Evolutionary conservation across 2,797 vertebrate species (phyloP).

Genomic region (Phrynocephalus guinanensis): DNA sequence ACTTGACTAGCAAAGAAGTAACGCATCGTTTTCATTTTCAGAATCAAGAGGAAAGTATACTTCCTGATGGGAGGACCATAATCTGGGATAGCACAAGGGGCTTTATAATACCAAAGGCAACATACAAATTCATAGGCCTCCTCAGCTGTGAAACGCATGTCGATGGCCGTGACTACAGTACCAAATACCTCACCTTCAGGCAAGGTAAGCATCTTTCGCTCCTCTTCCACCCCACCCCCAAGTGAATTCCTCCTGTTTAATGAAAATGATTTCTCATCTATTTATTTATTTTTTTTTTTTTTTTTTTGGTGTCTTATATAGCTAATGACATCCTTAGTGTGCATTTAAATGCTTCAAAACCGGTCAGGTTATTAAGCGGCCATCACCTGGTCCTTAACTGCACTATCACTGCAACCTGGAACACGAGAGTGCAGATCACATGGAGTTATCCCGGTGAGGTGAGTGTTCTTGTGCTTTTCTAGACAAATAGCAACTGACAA

Average conservation of each 20-base stretch:
- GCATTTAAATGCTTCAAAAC: conserved; percentile 82
- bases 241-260: neutral
- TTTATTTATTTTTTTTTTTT: conserved; percentile 43
- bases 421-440: conserved; percentile 90
- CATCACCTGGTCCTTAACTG: conserved; percentile 88
- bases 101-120: conserved; percentile 88
- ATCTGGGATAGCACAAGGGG: conserved; percentile 90
- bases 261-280: neutral
- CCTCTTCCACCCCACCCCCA: accelerated
- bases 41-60: conserved; percentile 77
- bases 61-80: conserved; percentile 85
- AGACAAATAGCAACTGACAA: neutral
- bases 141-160: conserved; percentile 85
- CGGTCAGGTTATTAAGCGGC: conserved; percentile 83
- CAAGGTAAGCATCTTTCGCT: conserved; percentile 79
- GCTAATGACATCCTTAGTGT: conserved; percentile 89
- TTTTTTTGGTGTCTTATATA: conserved; percentile 61
- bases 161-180: conserved; percentile 75
- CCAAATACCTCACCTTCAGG: conserved; percentile 85
- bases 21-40: conserved; percentile 67
- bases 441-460: conserved; percentile 94
- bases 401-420: conserved; percentile 86
- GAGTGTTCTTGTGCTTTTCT: conserved; percentile 60
- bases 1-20: conserved; percentile 20
- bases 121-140: conserved; percentile 85